Evolutionary conservation across 2,113 vertebrate species (phyloP).

Genomic region (Pan paniscus): DNA sequence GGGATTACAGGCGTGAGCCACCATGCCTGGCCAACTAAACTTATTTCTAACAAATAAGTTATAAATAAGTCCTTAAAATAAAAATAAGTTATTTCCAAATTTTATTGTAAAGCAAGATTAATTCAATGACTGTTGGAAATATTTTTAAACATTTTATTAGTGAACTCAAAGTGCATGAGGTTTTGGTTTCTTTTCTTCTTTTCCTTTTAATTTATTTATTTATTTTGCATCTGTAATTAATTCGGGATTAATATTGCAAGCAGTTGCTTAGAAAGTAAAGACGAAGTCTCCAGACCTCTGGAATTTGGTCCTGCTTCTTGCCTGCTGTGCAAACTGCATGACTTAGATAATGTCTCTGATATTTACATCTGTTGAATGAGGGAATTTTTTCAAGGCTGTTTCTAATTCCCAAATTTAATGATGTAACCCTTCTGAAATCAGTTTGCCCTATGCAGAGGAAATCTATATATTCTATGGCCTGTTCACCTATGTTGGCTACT

Average conservation of each 20-base stretch:
- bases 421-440: not conserved
- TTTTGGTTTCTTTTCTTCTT: not conserved
- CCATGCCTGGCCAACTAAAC: too few relatives aligned
- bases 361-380: not conserved
- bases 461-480: not conserved
- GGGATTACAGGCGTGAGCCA: too few relatives aligned
- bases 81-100: too few relatives aligned
- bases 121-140: not conserved
- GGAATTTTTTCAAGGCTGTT: not conserved
- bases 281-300: fast-evolving
- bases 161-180: not conserved
- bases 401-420: not conserved
- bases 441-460: not conserved
- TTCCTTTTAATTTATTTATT: not conserved
- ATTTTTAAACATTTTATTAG: not conserved
- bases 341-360: not conserved
- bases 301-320: not conserved
- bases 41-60: too few relatives aligned
- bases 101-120: not conserved
- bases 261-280: not conserved
- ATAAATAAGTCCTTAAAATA: too few relatives aligned
- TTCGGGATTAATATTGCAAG: not conserved
- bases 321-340: not conserved
- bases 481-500: not conserved
- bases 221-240: not conserved